Base-by-base conservation (phyloP, 2,888 invertebrate genomes). In the Leptura quadrifasciata region DNA sequence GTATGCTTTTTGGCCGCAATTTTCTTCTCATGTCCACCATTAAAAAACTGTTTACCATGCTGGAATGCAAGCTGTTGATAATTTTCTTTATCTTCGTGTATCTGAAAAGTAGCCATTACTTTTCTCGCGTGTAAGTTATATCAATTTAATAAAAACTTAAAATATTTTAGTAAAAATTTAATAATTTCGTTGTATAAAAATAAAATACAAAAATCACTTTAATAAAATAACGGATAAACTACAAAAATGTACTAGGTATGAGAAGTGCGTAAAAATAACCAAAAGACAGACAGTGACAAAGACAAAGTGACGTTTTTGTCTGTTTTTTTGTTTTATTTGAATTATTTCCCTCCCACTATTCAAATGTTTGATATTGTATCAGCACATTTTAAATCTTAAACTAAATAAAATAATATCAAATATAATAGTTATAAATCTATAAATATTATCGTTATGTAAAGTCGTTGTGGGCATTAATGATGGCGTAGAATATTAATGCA, bases 91-190 rank as follows among this genome's bases (percentile, higher is more conserved):
- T 87, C 86, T 82, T 86, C 83, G 68, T 83, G 83, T 75, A 86
- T 84, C 68, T 80, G 79, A 81, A 87, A 85, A 61, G 80, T 77
- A 64, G 85, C 83, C 86, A 86, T 86, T 74, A 68, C 79, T 70
- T 68, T 74, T 55, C 47, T 54, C 12, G 20, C n/a, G 47, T 9
- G 39, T 35, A 52, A 24, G 1, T 5, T n/a, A n/a, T n/a, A n/a
- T 55, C 17, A 21, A 54, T 18, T 60, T 24, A 21, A 21, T 21
- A 58, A 60, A 68, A 57, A 57, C 6, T 17, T 57, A 5, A 35
- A 57, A 57, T 68, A 31, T 68, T 24, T 60, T n/a, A 31, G 27
- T 20, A 52, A 65, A 65, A 52, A 47, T 17, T 12, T 21, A 65
- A 55, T 31, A 60, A 15, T 47, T n/a, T 6, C 4, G 18, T 20